phyloP scores from a whole-genome alignment of 1,140 invertebrate species.

The Drosophila leontia region DNA sequence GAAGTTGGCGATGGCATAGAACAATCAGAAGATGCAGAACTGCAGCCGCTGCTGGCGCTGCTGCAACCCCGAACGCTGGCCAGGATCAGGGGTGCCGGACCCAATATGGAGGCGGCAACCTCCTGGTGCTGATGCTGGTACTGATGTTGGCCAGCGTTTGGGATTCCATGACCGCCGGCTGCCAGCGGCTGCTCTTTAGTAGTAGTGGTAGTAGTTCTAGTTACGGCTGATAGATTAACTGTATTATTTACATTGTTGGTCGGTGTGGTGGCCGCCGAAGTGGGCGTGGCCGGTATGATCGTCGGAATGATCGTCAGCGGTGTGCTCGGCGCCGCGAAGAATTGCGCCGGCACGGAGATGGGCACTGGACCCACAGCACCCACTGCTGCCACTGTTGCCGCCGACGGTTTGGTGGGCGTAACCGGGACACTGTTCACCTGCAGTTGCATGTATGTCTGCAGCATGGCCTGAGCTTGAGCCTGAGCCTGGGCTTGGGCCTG shows the following conservation, averaged over 20 bases:
- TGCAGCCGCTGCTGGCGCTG: conserved; percentile 81
- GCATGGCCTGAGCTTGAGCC: conserved; percentile 74
- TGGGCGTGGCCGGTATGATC: conserved; percentile 72
- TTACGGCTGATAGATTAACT: conserved; percentile 84
- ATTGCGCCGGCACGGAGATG: conserved; percentile 50
- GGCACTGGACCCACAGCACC: conserved; percentile 37
- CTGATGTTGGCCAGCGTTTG: conserved; percentile 22
- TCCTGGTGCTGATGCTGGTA: not conserved
- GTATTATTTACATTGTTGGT: conserved; percentile 83
- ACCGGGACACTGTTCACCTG: conserved; percentile 76
- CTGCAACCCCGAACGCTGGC: conserved; percentile 53
- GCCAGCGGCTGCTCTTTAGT: conserved; percentile 75
- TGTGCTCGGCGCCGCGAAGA: conserved; percentile 73
- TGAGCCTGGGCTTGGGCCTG: conserved; percentile 54
- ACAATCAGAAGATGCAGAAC: conserved; percentile 85
- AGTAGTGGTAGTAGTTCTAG: conserved; percentile 82
- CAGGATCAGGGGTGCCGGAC: conserved; percentile 36
- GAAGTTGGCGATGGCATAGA: conserved; percentile 85
- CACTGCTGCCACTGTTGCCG: conserved; percentile 14
- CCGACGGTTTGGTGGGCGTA: conserved; percentile 71
- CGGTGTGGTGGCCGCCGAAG: conserved; percentile 78
- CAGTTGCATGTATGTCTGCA: conserved; percentile 82
- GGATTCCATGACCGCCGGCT: conserved; percentile 46
- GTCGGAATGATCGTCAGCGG: conserved; percentile 78
- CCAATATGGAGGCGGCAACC: conserved; percentile 43